Percentiles rank a stretch among this genome's conserved stretches.
Conservation (phyloP, 2,888 invertebrate genomes). For the Rhodophaea formosa region DNA sequence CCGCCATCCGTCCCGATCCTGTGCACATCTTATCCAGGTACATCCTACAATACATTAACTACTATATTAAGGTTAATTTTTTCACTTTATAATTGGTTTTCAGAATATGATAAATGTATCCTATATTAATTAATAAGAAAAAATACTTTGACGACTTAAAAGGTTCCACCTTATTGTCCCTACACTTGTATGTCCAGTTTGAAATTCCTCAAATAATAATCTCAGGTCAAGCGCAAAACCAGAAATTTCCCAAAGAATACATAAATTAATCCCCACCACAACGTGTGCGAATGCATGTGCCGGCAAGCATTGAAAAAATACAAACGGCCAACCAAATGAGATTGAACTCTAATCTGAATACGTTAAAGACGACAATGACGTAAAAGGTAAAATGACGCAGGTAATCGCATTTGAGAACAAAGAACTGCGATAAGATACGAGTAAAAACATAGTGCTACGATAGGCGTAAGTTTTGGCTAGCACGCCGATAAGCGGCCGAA, state of each 20-base stretch:
- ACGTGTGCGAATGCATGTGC: conserved; percentile 8
- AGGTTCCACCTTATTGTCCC: background rate
- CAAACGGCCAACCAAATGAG: background rate
- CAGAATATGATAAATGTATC: too few relatives aligned
- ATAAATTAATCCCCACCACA: conserved; percentile 4
- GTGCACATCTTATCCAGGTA: too few relatives aligned
- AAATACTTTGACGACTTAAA: too few relatives aligned
- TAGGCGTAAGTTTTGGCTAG: conserved; percentile 13
- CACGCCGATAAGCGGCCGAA: conserved; percentile 1
- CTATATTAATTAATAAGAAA: too few relatives aligned
- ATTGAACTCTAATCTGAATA: background rate
- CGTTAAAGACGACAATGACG: conserved; percentile 1
- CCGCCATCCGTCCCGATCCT: too few relatives aligned
- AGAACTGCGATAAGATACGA: conserved; percentile 13
- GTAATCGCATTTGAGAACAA: conserved; percentile 13
- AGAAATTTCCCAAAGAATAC: conserved; percentile 1
- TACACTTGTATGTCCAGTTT: background rate
- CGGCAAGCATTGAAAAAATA: background rate
- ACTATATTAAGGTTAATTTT: too few relatives aligned
- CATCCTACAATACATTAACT: too few relatives aligned
- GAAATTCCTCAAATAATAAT: background rate
- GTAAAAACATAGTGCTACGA: conserved; percentile 17
- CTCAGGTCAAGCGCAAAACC: background rate
- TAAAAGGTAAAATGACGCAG: background rate
- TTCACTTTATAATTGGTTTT: too few relatives aligned